A percentile compares a stretch with the other conserved stretches of the same genome.
Evolutionary conservation across 2,888 invertebrate species (phyloP).

Genomic region (Xylophagus ater): DNA sequence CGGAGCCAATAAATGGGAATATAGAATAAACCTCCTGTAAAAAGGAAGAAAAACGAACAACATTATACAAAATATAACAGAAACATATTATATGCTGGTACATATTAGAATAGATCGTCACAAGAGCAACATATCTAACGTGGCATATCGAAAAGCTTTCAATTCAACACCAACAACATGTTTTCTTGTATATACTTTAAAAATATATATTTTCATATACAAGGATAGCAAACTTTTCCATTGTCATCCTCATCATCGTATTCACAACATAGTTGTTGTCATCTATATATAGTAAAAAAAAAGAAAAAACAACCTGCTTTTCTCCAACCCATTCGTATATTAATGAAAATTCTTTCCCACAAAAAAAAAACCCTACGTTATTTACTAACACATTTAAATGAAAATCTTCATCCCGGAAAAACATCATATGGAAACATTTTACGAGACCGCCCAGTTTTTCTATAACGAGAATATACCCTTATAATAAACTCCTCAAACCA

Average conservation of each 20-base stretch:
- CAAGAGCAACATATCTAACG: slow-evolving; percentile 12
- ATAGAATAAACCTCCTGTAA: too few species aligned
- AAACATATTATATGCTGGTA: too few species aligned
- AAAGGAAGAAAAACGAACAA: too few species aligned
- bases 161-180: slow-evolving; percentile 27
- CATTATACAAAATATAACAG: too few species aligned
- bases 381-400: background rate
- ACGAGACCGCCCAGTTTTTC: slow-evolving; percentile 14
- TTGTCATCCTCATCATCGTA: background rate
- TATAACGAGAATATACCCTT: too few species aligned
- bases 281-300: too few species aligned
- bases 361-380: background rate
- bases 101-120: too few species aligned
- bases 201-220: background rate
- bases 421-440: slow-evolving; percentile 16
- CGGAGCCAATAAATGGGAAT: too few species aligned
- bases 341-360: background rate
- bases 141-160: slow-evolving; percentile 19
- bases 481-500: too few species aligned
- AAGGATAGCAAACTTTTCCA: background rate
- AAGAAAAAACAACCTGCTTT: background rate
- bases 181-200: slow-evolving; percentile 21
- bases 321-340: background rate
- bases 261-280: slow-evolving; percentile 2
- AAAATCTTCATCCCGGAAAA: slow-evolving; percentile 9